Conservation (phyloP, 92 coral and sea anemone genomes). For the Scolanthus callimorphus region DNA sequence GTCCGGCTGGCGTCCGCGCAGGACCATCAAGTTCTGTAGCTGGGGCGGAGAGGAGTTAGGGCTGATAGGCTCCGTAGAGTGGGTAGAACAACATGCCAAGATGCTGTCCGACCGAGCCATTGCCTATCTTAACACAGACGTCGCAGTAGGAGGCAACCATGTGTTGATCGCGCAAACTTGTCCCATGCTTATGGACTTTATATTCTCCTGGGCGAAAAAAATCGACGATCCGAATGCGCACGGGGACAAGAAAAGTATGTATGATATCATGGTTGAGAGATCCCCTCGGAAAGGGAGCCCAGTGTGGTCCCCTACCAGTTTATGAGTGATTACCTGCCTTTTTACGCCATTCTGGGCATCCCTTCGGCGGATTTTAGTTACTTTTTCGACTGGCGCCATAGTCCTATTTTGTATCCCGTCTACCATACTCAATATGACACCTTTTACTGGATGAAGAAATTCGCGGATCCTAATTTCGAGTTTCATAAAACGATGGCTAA, state of each 20-base stretch:
- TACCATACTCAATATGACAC: slow-evolving; percentile 85
- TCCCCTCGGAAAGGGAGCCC: slow-evolving; percentile 52
- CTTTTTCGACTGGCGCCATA: slow-evolving; percentile 38
- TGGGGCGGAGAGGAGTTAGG: slow-evolving; percentile 85
- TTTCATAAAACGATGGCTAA: slow-evolving; percentile 74
- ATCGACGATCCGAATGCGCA: slow-evolving; percentile 51
- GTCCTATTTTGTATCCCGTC: slow-evolving; percentile 55
- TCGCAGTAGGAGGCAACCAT: slow-evolving; percentile 65
- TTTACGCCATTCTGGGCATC: slow-evolving; percentile 64
- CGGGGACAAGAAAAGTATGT: slow-evolving; percentile 28
- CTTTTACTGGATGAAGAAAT: slow-evolving; percentile 71
- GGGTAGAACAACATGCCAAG: slow-evolving; percentile 61
- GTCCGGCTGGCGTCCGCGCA: slow-evolving; percentile 71
- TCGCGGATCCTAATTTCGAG: slow-evolving; percentile 73
- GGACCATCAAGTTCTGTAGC: slow-evolving; percentile 77
- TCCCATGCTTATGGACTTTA: slow-evolving; percentile 48
- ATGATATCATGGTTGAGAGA: slow-evolving; percentile 54
- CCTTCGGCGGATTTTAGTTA: slow-evolving; percentile 86
- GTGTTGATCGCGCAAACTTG: slow-evolving; percentile 44
- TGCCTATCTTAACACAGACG: slow-evolving; percentile 69
- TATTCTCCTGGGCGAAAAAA: slow-evolving; percentile 48
- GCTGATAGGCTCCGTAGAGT: slow-evolving; percentile 61
- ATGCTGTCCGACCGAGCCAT: slow-evolving; percentile 56
- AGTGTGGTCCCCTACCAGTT: slow-evolving; percentile 28
- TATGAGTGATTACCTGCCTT: slow-evolving; percentile 83